phyloP scores from a whole-genome alignment of 1,140 invertebrate genomes.

The Hypsibius dujardini region DNA sequence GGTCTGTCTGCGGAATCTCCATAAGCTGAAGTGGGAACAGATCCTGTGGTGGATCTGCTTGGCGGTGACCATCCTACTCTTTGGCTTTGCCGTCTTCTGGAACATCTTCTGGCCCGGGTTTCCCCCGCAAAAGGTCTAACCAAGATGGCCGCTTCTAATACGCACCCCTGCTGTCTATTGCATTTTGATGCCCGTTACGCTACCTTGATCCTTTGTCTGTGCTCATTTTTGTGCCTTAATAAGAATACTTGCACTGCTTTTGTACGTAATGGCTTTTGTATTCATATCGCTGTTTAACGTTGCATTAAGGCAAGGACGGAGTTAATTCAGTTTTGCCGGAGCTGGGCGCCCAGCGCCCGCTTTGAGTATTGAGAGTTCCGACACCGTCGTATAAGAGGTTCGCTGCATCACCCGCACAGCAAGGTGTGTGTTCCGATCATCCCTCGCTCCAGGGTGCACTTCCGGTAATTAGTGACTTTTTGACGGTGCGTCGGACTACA shows the following conservation, averaged over 20 bases:
- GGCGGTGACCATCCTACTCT: conserved; percentile 51
- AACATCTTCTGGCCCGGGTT: conserved; percentile 45
- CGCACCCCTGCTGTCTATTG: no score
- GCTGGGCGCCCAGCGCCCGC: not conserved
- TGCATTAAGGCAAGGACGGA: not conserved
- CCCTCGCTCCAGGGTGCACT: no score
- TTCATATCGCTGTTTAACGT: not conserved
- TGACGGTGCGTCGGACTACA: no score
- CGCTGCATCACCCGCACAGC: no score
- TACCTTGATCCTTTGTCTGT: not conserved
- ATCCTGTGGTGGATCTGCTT: conserved; percentile 62
- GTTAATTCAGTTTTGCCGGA: conserved; percentile 8
- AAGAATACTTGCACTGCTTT: not conserved
- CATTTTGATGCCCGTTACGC: no score
- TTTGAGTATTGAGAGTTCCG: no score
- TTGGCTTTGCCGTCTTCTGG: conserved; percentile 53
- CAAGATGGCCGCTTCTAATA: no score
- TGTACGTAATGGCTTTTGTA: no score
- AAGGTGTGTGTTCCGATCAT: no score
- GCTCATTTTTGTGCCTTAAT: not conserved
- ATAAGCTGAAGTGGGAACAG: conserved; percentile 65
- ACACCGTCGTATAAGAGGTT: no score
- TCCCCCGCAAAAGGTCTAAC: not conserved
- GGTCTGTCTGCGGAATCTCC: conserved; percentile 67
- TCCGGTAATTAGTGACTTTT: no score